These are phyloP conservation scores for Drosophila novamexicana DNA, from an alignment of 1,140 invertebrate genomes.

Conservation along the genomic window DNA sequence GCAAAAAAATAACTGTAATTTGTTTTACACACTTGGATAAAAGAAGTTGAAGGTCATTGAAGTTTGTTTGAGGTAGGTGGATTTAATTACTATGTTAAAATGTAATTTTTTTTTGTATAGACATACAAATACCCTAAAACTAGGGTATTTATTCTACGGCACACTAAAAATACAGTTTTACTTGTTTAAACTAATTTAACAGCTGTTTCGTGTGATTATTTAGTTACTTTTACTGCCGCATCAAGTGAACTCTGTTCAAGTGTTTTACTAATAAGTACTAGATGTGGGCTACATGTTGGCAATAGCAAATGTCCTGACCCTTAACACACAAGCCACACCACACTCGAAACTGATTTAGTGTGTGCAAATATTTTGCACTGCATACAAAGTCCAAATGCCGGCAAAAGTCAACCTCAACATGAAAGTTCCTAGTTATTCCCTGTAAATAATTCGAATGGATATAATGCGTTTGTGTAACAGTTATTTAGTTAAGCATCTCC, in stretches of 20 bases:
- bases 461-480: background rate
- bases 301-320: constrained; percentile 1
- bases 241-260: constrained; percentile 1
- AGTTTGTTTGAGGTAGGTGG: no score
- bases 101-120: no score
- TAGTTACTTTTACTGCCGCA: background rate
- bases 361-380: constrained; percentile 79
- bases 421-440: constrained; percentile 42
- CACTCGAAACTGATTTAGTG: constrained; percentile 64
- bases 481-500: no score
- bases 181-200: background rate
- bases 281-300: background rate
- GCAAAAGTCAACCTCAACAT: constrained; percentile 44
- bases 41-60: no score
- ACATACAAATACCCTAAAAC: no score
- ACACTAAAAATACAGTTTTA: no score
- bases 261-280: background rate
- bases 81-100: no score
- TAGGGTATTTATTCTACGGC: no score
- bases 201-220: background rate
- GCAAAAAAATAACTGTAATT: no score
- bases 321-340: background rate
- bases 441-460: background rate
- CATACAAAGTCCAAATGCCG: constrained; percentile 47
- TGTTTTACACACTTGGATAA: no score